Base-by-base conservation (phyloP, 2,113 vertebrate species). In the Rhipidura dahli region DNA sequence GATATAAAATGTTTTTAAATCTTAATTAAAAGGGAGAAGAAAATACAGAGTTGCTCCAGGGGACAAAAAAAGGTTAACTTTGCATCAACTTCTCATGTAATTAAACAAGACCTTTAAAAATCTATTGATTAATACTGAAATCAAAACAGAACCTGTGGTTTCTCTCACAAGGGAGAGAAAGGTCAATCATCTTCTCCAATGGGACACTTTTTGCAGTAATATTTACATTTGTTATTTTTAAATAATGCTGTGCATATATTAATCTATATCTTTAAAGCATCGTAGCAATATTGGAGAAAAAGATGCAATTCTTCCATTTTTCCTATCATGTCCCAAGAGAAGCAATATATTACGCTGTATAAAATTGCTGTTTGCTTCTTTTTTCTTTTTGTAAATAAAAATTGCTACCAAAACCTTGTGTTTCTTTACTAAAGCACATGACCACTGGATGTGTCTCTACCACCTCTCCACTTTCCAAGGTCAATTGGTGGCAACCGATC, bases 401-500 rank as follows among this genome's bases (percentile, higher is more conserved):
- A 30, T 28, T 51, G 2, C 4, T 40, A 15, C 6, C 4, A n/a
- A 69, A 82, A 53, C 3, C 5, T 59, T 44, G 4, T 39, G 1
- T 33, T 69, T 42, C 35, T 65, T 53, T 75, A 27, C 13, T 45
- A 53, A 61, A 47, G 2, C 7, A 39, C 5, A 4, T 61, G 22
- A 22, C 9, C 40, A 20, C 13, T 35, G 35, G 10, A 39, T 31
- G 4, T 49, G 47, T 27, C 26, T 83, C 22, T 20, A 54, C 11
- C 17, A 57, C 5, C 42, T 7, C 13, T 65, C 28, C 20, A 24
- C 1, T 57, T 61, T 49, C 17, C 14, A 47, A 40, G 11, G 14
- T 7, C 7, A 0, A 4, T 45, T 71, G 7, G 17, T 15, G 3
- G 5, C 12, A 63, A 3, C 13, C 15, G 45, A 39, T 13, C 27